Conservation (phyloP, 2,888 invertebrate genomes). For the Sisyra terminalis region DNA sequence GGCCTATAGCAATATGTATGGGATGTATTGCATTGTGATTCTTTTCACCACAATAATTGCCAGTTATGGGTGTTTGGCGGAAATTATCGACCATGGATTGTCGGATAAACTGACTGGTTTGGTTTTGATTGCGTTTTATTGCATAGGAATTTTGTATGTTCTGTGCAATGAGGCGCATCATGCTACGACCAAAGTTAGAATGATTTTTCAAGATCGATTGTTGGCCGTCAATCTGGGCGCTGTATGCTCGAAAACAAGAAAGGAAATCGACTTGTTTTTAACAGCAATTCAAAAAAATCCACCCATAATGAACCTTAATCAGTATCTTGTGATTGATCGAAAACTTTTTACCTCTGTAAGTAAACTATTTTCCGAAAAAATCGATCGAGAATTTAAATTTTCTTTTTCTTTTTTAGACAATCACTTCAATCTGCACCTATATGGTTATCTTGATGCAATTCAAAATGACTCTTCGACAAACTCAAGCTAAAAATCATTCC, state of each 20-base stretch:
- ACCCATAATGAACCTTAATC: constrained; percentile 59
- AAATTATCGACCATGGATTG: constrained; percentile 52
- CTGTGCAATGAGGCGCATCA: constrained; percentile 61
- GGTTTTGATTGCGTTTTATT: constrained; percentile 53
- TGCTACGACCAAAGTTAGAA: constrained; percentile 41
- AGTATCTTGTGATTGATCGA: constrained; percentile 54
- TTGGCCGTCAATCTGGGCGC: constrained; percentile 48
- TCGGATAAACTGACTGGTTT: constrained; percentile 56
- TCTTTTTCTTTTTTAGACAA: constrained; percentile 34
- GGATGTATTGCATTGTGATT: constrained; percentile 55
- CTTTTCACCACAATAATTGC: constrained; percentile 59
- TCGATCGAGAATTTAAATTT: no score
- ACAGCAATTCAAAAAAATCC: constrained; percentile 59
- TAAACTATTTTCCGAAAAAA: constrained; percentile 12
- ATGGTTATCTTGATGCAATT: constrained; percentile 58
- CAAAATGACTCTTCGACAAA: constrained; percentile 42
- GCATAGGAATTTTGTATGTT: constrained; percentile 49
- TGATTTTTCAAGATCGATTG: constrained; percentile 37
- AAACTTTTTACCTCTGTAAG: constrained; percentile 49
- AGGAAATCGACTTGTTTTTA: constrained; percentile 56
- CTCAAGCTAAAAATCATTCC: constrained; percentile 14
- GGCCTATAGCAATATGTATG: constrained; percentile 63
- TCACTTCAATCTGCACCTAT: constrained; percentile 56
- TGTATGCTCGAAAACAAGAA: constrained; percentile 45
- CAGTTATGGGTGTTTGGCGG: constrained; percentile 50